Conservation (phyloP, 1,140 invertebrate genomes). For the Daktulosphaira vitifoliae region DNA sequence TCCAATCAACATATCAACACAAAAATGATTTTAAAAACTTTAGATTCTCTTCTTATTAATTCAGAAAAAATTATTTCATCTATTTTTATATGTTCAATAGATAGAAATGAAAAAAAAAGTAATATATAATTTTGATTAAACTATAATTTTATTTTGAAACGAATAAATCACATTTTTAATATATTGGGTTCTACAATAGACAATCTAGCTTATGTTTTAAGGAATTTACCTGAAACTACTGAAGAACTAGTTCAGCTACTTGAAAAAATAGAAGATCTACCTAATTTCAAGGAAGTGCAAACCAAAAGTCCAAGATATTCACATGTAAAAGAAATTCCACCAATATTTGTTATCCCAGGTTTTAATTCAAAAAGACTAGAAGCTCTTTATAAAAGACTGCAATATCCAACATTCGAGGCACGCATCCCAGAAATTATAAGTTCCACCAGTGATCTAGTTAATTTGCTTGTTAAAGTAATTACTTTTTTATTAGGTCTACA, state of each 20-base stretch:
- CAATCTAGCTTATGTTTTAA: no score
- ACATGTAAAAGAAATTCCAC: conserved; percentile 7
- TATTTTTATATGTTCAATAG: no score
- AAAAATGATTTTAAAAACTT: background rate
- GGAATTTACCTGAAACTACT: background rate
- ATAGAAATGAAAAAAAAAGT: no score
- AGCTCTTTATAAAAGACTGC: background rate
- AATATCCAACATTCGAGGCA: conserved; percentile 27
- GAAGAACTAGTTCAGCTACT: background rate
- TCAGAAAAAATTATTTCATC: background rate
- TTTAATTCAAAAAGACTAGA: conserved; percentile 17
- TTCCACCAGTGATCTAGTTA: conserved; percentile 8
- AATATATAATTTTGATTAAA: no score
- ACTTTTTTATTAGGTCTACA: no score
- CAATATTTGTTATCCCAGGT: conserved; percentile 34
- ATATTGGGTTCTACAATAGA: no score
- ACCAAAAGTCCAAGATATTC: conserved; percentile 22
- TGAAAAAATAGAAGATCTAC: background rate
- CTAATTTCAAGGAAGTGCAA: conserved; percentile 21
- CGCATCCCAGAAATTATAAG: background rate
- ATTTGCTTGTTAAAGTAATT: background rate
- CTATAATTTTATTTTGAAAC: no score
- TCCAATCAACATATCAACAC: background rate
- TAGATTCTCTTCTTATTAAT: background rate
- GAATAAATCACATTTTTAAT: no score